phyloP scores from a whole-genome alignment of 2,888 invertebrate genomes.

The Megalurothrips usitatus region DNA sequence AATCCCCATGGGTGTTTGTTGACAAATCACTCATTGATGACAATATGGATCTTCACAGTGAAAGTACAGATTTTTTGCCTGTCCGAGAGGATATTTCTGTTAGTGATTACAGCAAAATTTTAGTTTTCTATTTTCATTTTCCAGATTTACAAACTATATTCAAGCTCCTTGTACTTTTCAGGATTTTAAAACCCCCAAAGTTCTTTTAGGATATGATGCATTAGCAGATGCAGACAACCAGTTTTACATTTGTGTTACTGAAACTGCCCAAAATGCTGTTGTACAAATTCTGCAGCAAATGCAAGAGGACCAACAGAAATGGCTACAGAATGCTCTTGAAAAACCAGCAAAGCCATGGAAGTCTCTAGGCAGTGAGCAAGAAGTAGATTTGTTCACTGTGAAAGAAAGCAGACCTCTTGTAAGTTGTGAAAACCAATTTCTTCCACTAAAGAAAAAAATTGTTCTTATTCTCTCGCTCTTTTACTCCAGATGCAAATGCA shows the following conservation, averaged over 20 bases:
- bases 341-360: slow-evolving; percentile 20
- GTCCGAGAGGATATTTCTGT: slow-evolving; percentile 45
- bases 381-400: slow-evolving; percentile 5
- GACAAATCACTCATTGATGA: slow-evolving; percentile 59
- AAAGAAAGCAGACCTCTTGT: slow-evolving; percentile 20
- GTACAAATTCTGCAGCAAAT: slow-evolving; percentile 34
- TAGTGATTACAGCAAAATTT: neutral
- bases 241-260: slow-evolving; percentile 37
- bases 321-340: slow-evolving; percentile 17
- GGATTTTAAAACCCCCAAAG: neutral
- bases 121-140: neutral
- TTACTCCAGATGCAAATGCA: slow-evolving; percentile 20
- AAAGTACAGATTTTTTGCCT: slow-evolving; percentile 50
- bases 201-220: slow-evolving; percentile 36
- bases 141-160: neutral
- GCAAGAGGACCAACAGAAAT: slow-evolving; percentile 14
- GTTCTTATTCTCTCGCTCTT: neutral
- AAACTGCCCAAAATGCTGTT: slow-evolving; percentile 35
- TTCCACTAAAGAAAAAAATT: too few species aligned
- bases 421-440: neutral
- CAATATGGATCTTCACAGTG: slow-evolving; percentile 55
- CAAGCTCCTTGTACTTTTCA: neutral
- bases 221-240: slow-evolving; percentile 36
- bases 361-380: slow-evolving; percentile 20
- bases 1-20: slow-evolving; percentile 68